Evolutionary conservation across 2,113 vertebrate genomes (phyloP).

Genomic region (Ammospiza caudacuta): DNA sequence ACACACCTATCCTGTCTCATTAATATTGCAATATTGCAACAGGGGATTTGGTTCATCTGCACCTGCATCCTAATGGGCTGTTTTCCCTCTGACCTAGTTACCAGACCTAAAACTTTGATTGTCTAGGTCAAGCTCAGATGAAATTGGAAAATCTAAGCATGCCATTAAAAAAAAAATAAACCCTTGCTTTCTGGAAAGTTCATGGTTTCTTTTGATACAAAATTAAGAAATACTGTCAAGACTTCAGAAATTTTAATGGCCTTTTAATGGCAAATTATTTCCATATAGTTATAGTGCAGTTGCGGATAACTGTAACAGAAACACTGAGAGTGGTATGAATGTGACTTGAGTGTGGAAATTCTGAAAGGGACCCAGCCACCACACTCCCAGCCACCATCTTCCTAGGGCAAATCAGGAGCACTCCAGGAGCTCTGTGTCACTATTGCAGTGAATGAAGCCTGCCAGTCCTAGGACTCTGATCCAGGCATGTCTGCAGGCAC

Average conservation of each 20-base stretch:
- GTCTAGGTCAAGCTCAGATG: neutral
- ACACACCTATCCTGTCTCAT: neutral
- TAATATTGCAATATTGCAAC: neutral
- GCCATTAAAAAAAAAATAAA: neutral
- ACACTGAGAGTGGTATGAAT: neutral
- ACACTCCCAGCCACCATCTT: neutral
- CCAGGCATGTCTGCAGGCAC: neutral
- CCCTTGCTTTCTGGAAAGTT: neutral
- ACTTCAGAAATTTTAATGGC: neutral
- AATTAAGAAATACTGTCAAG: neutral
- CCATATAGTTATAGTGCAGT: neutral
- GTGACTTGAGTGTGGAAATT: neutral
- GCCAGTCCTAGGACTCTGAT: neutral
- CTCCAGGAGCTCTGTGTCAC: neutral
- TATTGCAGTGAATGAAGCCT: neutral
- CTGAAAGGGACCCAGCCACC: neutral
- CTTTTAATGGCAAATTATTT: neutral
- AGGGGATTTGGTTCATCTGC: neutral
- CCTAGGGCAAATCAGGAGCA: neutral
- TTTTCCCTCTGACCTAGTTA: neutral
- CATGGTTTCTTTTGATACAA: neutral
- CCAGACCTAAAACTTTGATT: neutral
- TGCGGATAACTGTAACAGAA: neutral
- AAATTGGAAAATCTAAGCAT: neutral
- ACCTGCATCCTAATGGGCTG: neutral